Base-by-base conservation (phyloP, 2,888 invertebrate species). In the Venustoraphidia nigricollis region DNA sequence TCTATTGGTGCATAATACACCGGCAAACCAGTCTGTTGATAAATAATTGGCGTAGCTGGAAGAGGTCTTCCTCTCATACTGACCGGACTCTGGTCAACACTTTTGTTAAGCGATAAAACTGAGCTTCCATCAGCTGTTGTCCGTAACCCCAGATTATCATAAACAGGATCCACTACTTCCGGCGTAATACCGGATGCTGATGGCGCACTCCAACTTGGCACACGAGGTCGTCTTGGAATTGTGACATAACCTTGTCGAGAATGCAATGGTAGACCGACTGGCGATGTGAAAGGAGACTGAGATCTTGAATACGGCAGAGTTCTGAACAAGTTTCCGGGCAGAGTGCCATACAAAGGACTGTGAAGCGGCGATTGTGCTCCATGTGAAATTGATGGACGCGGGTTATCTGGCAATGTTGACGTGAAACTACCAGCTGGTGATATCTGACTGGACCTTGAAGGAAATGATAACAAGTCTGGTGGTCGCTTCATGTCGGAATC, bases 91-190 rank as follows among this genome's bases (percentile, higher is more conserved):
- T 75, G 71, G 51, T 75, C 63, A 9, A 77, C 77, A 27, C 79
- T 71, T 67, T 86, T 86, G 62, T 87, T 86, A 48, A 90, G 63
- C 48, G 86, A 87, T 36, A 85, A 66, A 10, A 79, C 79, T 3
- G 85, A 87, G 61, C 84, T 86, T n/a, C 91, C 91, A 53, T 87
- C 83, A 13, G 86, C 89, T 13, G 91, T 88, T 13, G 89, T 89
- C 46, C 91, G 74, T 13, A 83, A 67, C 0, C 91, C 91, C 43
- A 91, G 68, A 62, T 90, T 90, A 61, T 91, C 91, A 62, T 91
- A 91, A 27, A 90, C 76, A 0, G 90, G 90, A 59, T 88, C 87
- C 49, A 76, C 72, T 34, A 75, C 69, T 56, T 77, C 75, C 40
- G 72, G 64, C 6, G 27, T 27, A 27, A 27, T 27, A 53, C 70